phyloP scores from a whole-genome alignment of 1,140 invertebrate genomes.

The Zelostemma sp. region DNA sequence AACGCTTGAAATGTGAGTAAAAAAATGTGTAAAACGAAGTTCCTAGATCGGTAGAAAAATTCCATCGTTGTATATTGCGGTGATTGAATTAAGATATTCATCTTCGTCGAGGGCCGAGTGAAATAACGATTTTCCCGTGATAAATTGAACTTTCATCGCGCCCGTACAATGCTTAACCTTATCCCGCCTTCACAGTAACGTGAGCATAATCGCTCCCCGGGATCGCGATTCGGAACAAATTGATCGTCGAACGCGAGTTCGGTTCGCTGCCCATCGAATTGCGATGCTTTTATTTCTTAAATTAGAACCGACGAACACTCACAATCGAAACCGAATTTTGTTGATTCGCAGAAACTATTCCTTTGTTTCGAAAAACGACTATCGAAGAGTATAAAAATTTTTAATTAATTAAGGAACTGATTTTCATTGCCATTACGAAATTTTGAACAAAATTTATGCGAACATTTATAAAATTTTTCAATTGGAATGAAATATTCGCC shows the following conservation, averaged over 20 bases:
- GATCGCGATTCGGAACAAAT: constrained; percentile 15
- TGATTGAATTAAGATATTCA: constrained; percentile 1
- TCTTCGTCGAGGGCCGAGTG: background rate
- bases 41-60: background rate
- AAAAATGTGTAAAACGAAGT: too few relatives aligned
- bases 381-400: too few relatives aligned
- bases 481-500: too few relatives aligned
- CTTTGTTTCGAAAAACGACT: too few relatives aligned
- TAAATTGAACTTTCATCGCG: background rate
- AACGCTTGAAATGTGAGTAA: too few relatives aligned
- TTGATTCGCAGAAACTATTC: background rate
- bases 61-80: background rate
- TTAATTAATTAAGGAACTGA: too few relatives aligned
- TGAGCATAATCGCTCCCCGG: constrained; percentile 3
- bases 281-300: constrained; percentile 13
- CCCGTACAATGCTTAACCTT: constrained; percentile 6
- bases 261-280: constrained; percentile 1
- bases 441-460: too few relatives aligned
- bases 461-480: too few relatives aligned
- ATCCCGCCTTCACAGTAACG: background rate
- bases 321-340: background rate
- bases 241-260: constrained; percentile 11
- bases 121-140: background rate
- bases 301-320: background rate
- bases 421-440: too few relatives aligned